Evolutionary conservation across 1,140 invertebrate species (phyloP), one percentile per base, ranked within the genome.

Genomic region (Eulimnadia texana): DNA sequence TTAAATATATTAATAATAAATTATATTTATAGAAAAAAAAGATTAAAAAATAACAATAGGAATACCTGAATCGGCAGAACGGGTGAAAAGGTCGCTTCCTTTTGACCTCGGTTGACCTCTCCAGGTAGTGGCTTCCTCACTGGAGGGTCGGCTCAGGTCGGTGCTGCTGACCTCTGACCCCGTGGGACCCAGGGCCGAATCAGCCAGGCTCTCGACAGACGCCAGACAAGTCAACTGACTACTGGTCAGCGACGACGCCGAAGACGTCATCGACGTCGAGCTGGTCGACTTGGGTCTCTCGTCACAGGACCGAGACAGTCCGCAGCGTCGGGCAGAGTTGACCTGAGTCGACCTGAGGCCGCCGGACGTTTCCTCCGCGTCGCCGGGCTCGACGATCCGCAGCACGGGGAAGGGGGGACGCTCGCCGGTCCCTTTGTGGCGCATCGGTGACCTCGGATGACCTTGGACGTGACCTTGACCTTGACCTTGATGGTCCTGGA

Each of bases 141-240:
- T 23, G 23, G 58, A 50, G 58, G 22, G 33, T 23, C 24, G 24
- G 25, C 33, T 19, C n/a, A 29, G 55, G 33, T 57, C 27, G 28
- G 2, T 24, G 6, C 20, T 58, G 27, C 42, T 28, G 55, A 57
- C 33, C 55, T 27, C 28, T 28, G 55, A 29, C 29, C 27, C 27
- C 55, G 25, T 20, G 54, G 24, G 23, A 52, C n/a, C 23, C 23
- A 23, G 27, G 13, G 55, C 55, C 16, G 85, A 64, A 51, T 69
- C 71, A 10, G 70, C 85, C 66, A 88, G 73, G 60, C 84, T 86
- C 70, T 89, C 86, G 60, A 86, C 84, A 19, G 85, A 87, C 49
- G 85, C 84, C 70, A 88, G 72, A 74, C 87, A 88, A n/a, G 84
- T 80, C 67, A 75, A 75, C 42, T 24, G 50, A 58, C 42, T 55